phyloP scores from a whole-genome alignment of 2,888 invertebrate species.

The Cremastobaeus sp. region DNA sequence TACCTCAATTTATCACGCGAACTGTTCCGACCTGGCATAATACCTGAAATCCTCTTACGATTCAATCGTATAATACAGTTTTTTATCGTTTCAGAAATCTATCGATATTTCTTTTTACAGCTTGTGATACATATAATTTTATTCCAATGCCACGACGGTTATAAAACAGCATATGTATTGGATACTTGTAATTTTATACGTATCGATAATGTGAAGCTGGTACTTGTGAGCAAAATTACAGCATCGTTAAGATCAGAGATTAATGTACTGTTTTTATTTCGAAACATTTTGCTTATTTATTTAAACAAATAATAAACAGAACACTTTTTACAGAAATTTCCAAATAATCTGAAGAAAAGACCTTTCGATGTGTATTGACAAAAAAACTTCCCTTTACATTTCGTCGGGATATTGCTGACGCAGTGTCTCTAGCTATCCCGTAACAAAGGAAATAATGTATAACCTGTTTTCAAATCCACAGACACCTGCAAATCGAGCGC shows the following conservation, averaged over 20 bases:
- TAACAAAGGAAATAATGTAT: constrained; percentile 27
- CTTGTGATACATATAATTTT: constrained; percentile 9
- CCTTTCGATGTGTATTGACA: neutral
- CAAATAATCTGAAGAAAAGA: neutral
- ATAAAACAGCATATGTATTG: constrained; percentile 23
- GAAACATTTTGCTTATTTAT: too few relatives aligned
- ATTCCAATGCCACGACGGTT: constrained; percentile 11
- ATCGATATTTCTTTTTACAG: constrained; percentile 31
- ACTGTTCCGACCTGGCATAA: constrained; percentile 20
- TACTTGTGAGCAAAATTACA: too few relatives aligned
- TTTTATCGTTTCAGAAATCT: constrained; percentile 36
- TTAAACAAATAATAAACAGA: too few relatives aligned
- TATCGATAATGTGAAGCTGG: too few relatives aligned
- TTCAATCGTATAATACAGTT: constrained; percentile 46
- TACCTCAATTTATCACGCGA: constrained; percentile 20
- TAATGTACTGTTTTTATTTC: too few relatives aligned
- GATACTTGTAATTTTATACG: constrained; percentile 7
- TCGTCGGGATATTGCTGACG: constrained; percentile 21
- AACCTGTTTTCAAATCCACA: constrained; percentile 32
- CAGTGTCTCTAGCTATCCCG: neutral
- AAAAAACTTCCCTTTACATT: constrained; percentile 1
- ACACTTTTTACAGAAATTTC: neutral
- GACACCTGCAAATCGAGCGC: constrained; percentile 22
- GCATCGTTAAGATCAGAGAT: too few relatives aligned
- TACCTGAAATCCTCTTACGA: constrained; percentile 42